Evolutionary conservation across 2,113 vertebrate species (phyloP).

Genomic region (Serinus canaria): DNA sequence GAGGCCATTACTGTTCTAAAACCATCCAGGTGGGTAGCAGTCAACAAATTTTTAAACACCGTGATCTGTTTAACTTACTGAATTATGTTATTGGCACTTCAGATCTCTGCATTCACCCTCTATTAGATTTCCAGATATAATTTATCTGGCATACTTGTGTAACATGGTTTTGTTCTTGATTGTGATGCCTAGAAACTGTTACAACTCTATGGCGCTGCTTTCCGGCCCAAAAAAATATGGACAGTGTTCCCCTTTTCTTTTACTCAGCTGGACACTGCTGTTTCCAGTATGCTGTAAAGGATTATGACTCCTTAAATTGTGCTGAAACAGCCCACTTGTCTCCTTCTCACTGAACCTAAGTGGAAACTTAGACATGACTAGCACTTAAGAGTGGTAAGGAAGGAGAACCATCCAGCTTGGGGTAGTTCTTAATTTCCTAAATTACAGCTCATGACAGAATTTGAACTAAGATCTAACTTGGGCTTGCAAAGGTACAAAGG

Average conservation of each 20-base stretch:
- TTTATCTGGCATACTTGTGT: background rate
- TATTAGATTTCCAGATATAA: background rate
- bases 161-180: background rate
- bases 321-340: background rate
- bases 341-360: background rate
- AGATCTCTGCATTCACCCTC: background rate
- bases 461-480: background rate
- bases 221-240: background rate
- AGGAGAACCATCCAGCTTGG: background rate
- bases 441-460: background rate
- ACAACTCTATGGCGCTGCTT: background rate
- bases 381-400: background rate
- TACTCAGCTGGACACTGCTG: background rate
- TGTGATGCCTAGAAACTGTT: background rate
- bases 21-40: constrained; percentile 67
- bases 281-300: background rate
- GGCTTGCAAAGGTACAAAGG: background rate
- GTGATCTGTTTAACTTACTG: background rate
- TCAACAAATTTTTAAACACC: background rate
- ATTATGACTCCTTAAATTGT: background rate
- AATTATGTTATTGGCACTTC: background rate
- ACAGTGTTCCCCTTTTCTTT: background rate
- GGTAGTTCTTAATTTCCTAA: background rate
- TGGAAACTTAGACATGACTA: background rate
- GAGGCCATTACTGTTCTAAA: constrained; percentile 75